These are phyloP conservation scores for Cardiocondyla obscurior DNA, from an alignment of 1,140 invertebrate species.

Conservation along the genomic window DNA sequence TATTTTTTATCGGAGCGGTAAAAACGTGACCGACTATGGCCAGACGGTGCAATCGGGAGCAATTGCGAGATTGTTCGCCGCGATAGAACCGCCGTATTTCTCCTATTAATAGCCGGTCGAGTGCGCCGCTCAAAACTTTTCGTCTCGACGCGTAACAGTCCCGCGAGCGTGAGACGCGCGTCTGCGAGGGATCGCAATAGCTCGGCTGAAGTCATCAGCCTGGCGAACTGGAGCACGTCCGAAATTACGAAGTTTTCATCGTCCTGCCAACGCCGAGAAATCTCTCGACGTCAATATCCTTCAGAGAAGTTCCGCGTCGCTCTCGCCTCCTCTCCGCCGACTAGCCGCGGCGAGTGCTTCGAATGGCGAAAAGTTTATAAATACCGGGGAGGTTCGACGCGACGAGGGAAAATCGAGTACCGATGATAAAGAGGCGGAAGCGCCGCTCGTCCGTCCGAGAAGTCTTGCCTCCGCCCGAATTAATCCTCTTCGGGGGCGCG, in stretches of 20 bases:
- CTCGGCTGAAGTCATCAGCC: constrained; percentile 27
- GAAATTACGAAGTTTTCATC: constrained; percentile 70
- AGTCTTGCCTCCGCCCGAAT: constrained; percentile 59
- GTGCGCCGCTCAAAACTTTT: constrained; percentile 53
- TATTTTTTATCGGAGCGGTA: neutral
- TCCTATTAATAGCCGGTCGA: constrained; percentile 47
- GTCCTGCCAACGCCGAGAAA: constrained; percentile 14
- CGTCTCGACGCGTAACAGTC: constrained; percentile 47
- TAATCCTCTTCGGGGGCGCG: constrained; percentile 63
- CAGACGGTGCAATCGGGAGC: neutral
- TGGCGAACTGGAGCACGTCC: constrained; percentile 60
- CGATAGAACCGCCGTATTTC: neutral
- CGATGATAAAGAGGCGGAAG: constrained; percentile 33
- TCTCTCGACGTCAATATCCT: constrained; percentile 41
- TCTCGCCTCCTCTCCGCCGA: neutral
- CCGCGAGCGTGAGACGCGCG: constrained; percentile 26
- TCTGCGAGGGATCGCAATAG: constrained; percentile 20
- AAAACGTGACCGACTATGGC: neutral
- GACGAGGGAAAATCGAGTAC: constrained; percentile 13
- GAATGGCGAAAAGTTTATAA: constrained; percentile 70
- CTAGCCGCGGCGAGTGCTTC: constrained; percentile 8
- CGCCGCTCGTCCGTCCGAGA: neutral
- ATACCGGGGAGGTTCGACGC: constrained; percentile 68
- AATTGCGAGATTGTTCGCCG: constrained; percentile 17
- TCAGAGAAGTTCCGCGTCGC: constrained; percentile 20